Percentiles rank a stretch among this genome's conserved stretches.
Conservation (phyloP, 1,140 invertebrate genomes). For the Homalodisca vitripennis region DNA sequence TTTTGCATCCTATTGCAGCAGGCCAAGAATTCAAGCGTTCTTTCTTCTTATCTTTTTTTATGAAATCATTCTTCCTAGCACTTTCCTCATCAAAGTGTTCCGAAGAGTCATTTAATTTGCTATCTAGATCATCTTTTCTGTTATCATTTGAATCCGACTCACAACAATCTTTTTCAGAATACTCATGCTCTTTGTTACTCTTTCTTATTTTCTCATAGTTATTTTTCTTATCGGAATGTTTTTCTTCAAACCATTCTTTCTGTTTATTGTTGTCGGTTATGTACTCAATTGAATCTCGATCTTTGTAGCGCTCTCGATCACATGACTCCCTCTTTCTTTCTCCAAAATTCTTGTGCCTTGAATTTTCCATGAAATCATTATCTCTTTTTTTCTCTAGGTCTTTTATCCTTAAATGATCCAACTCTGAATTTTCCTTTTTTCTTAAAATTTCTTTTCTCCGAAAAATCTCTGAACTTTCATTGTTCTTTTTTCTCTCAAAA, state of each 20-base stretch:
- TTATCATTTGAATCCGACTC: constrained; percentile 22
- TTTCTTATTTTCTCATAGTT: constrained; percentile 1
- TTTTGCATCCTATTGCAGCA: constrained; percentile 61
- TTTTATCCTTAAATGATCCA: constrained; percentile 32
- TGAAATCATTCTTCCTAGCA: constrained; percentile 44
- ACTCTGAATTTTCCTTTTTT: constrained; percentile 33
- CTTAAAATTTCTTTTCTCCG: constrained; percentile 37
- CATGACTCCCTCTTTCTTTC: constrained; percentile 32
- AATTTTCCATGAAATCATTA: constrained; percentile 22
- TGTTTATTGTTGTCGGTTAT: constrained; percentile 13
- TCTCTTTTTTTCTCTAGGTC: constrained; percentile 25
- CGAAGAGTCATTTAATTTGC: constrained; percentile 18
- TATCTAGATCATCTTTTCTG: constrained; percentile 35
- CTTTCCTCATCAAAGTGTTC: constrained; percentile 39
- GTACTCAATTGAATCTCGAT: constrained; percentile 5
- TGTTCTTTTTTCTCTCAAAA: constrained; percentile 48
- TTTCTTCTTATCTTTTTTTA: constrained; percentile 47
- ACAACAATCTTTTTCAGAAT: constrained; percentile 1
- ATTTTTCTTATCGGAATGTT: not conserved
- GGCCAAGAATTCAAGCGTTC: constrained; percentile 51
- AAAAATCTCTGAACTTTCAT: constrained; percentile 46
- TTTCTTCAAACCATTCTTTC: constrained; percentile 12
- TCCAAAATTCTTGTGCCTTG: not conserved
- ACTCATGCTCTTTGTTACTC: not conserved
- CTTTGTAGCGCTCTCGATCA: constrained; percentile 25